Evolutionary conservation across 2,888 invertebrate genomes (phyloP), one percentile per base, ranked within the genome.

Genomic region (Cephus rjabovi): DNA sequence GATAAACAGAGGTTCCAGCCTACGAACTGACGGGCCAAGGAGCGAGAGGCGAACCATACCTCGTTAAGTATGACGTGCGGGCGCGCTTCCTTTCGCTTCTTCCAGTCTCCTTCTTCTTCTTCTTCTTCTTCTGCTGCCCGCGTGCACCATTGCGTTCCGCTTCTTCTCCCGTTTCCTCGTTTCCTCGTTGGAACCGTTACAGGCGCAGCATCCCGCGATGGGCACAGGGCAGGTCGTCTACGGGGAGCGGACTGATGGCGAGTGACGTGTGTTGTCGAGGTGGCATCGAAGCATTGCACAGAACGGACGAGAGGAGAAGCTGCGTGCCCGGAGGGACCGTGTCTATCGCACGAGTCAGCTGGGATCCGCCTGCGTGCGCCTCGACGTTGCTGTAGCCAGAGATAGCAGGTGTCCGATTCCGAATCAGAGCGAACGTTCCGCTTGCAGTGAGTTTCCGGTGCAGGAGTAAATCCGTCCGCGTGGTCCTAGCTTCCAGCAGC

Each of bases 1-100:
- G 90, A 91, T 91, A 91, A 91, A 91, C 91, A 91, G 90, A 90
- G 90, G 90, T 90, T 90, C 88, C 87, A 89, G 87, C 87, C 89
- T 89, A 88, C 88, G 89, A 89, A 87, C 86, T 87, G 86, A 87
- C 87, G 86, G 87, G 82, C 83, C 85, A 83, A 85, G 84, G 85
- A 81, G 80, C 76, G 81, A 81, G 80, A 76, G 74, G 74, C 75
- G 75, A 80, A 83, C 84, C 82, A 86, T 86, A 84, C 89, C 90
- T 90, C 88, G 90, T 91, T 91, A 91, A 90, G 89, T 90, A 90
- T 90, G 90, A 90, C 89, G 90, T 90, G 90, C 89, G 88, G 89
- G 89, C 75, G 75, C 89, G 89, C 89, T 88, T 89, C 88, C 89
- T 89, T 87, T 83, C 40, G 15, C 35, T 30, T 74, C 34, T 34